A percentile compares a stretch with the other conserved stretches of the same genome.
phyloP scores from a whole-genome alignment of 2,113 vertebrate species.

The Neoarius graeffei region DNA sequence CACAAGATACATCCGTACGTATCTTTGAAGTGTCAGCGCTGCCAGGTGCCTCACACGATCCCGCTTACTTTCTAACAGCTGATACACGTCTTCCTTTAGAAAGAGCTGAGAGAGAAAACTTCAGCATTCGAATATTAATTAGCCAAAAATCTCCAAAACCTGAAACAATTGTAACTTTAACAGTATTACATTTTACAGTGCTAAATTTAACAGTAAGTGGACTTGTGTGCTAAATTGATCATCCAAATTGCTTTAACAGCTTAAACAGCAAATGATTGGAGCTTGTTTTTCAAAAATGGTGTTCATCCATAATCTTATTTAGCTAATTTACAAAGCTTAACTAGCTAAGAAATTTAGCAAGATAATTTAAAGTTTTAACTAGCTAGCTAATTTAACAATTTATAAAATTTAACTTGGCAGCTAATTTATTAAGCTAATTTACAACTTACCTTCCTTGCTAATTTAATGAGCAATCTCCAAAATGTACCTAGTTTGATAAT shows the following conservation, averaged over 20 bases:
- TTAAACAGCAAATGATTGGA: not conserved
- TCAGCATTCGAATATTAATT: not conserved
- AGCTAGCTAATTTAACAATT: not conserved
- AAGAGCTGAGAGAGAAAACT: slow-evolving; percentile 76
- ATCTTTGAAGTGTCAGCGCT: slow-evolving; percentile 84
- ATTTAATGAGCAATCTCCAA: not conserved
- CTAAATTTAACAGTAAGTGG: not conserved
- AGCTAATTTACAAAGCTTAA: not conserved
- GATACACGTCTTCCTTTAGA: slow-evolving; percentile 90
- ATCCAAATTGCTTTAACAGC: not conserved
- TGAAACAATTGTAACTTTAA: not conserved
- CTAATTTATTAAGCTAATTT: not conserved
- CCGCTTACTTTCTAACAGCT: slow-evolving; percentile 87
- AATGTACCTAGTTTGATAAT: not conserved
- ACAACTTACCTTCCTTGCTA: not conserved
- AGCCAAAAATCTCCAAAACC: too few relatives aligned
- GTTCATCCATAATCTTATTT: not conserved
- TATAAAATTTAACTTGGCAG: not conserved
- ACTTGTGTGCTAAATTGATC: not conserved
- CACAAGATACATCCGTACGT: slow-evolving; percentile 77
- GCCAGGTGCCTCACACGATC: slow-evolving; percentile 82
- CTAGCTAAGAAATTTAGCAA: not conserved
- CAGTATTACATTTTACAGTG: not conserved
- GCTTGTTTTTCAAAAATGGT: not conserved
- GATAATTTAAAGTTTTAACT: not conserved